Conservation (phyloP, 2,113 vertebrate genomes). For the Sylvietta virens region DNA sequence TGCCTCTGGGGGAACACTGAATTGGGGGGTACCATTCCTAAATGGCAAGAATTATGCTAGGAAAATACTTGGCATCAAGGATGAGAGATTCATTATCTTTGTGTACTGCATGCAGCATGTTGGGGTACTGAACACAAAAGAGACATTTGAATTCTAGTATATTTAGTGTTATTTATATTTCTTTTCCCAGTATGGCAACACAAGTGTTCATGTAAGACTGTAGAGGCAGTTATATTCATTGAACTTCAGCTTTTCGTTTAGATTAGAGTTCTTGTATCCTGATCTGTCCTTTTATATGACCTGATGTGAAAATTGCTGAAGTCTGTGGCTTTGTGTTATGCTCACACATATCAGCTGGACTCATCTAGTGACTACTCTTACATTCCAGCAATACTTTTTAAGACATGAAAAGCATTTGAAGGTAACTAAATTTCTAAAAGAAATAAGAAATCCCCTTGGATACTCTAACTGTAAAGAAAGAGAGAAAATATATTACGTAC, state of each 20-base stretch:
- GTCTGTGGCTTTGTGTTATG: not conserved
- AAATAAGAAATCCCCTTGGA: not conserved
- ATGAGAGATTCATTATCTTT: not conserved
- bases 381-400: not conserved
- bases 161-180: not conserved
- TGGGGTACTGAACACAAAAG: not conserved
- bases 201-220: not conserved
- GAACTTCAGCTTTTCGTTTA: not conserved
- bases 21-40: not conserved
- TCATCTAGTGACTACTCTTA: not conserved
- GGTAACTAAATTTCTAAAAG: not conserved
- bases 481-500: not conserved
- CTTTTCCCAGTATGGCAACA: not conserved
- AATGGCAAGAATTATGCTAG: not conserved
- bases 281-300: not conserved
- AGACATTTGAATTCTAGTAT: not conserved
- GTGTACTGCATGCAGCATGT: not conserved
- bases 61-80: not conserved
- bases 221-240: not conserved
- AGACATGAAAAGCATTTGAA: not conserved
- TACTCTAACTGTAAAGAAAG: not conserved
- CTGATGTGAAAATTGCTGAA: not conserved
- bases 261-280: not conserved
- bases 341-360: not conserved
- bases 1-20: not conserved